phyloP scores from a whole-genome alignment of 2,888 invertebrate species.

The Nasonia oneida region DNA sequence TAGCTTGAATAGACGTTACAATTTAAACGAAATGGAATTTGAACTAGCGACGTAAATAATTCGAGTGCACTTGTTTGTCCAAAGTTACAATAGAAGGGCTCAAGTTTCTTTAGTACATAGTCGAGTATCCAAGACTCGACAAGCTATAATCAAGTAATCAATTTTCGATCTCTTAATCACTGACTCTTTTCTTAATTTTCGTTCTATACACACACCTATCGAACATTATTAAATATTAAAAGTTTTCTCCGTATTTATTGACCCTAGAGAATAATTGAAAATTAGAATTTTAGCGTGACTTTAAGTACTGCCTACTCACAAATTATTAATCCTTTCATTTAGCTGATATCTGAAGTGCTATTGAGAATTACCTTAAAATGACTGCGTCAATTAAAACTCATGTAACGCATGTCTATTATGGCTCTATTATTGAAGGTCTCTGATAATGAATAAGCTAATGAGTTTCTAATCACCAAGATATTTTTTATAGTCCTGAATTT shows the following conservation, averaged over 20 bases:
- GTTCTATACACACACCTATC: neutral
- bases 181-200: neutral
- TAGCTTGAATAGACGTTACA: neutral
- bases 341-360: neutral
- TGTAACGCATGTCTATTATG: neutral
- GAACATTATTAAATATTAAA: neutral
- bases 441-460: neutral
- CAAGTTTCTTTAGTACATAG: conserved; percentile 4
- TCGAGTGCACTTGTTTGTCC: conserved; percentile 23
- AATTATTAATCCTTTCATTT: neutral
- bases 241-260: too few species aligned
- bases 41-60: neutral
- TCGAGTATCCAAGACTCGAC: conserved; percentile 9
- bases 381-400: neutral
- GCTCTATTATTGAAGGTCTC: too few species aligned
- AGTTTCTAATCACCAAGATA: neutral
- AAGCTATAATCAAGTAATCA: neutral
- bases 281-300: neutral
- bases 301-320: conserved; percentile 24
- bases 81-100: neutral
- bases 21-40: conserved; percentile 27
- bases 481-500: too few species aligned
- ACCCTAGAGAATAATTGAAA: too few species aligned
- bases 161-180: neutral
- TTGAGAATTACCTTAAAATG: neutral